A percentile compares a stretch with the other conserved stretches of the same genome.
phyloP scores from a whole-genome alignment of 2,888 invertebrate genomes.

The Brachynemurus nebulosus region DNA sequence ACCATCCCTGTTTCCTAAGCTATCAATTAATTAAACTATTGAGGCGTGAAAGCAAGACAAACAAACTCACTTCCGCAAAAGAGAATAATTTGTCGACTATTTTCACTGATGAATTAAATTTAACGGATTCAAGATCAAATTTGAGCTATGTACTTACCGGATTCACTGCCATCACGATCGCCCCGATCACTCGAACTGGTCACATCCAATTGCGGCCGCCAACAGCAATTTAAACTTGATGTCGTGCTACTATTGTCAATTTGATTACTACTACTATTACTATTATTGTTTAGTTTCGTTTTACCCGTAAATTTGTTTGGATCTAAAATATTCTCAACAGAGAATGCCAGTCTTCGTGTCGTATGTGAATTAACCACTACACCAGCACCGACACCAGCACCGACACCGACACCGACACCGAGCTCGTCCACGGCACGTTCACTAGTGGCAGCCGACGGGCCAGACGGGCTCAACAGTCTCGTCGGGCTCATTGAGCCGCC shows the following conservation, averaged over 20 bases:
- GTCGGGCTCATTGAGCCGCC: conserved; percentile 29
- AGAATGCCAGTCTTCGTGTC: conserved; percentile 64
- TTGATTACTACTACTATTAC: conserved; percentile 10
- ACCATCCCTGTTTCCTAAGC: no score
- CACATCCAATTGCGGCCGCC: conserved; percentile 34
- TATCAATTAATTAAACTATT: no score
- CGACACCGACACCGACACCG: conserved; percentile 27
- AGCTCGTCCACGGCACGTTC: conserved; percentile 34
- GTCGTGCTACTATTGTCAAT: neutral
- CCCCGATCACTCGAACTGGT: conserved; percentile 35
- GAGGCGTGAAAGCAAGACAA: no score
- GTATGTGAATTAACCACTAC: conserved; percentile 30
- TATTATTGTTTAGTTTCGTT: conserved; percentile 30
- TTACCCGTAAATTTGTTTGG: conserved; percentile 80
- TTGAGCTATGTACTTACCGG: conserved; percentile 31
- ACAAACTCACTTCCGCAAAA: no score
- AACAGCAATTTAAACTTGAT: conserved; percentile 31
- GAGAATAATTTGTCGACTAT: no score
- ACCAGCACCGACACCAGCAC: conserved; percentile 31
- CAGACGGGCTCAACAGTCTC: conserved; percentile 27
- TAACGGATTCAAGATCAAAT: no score
- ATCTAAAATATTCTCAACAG: conserved; percentile 81
- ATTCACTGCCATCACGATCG: conserved; percentile 40
- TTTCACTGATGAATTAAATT: no score
- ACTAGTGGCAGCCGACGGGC: conserved; percentile 21